Conservation (phyloP, 2,113 vertebrate species). For the Poeciliopsis prolifica region DNA sequence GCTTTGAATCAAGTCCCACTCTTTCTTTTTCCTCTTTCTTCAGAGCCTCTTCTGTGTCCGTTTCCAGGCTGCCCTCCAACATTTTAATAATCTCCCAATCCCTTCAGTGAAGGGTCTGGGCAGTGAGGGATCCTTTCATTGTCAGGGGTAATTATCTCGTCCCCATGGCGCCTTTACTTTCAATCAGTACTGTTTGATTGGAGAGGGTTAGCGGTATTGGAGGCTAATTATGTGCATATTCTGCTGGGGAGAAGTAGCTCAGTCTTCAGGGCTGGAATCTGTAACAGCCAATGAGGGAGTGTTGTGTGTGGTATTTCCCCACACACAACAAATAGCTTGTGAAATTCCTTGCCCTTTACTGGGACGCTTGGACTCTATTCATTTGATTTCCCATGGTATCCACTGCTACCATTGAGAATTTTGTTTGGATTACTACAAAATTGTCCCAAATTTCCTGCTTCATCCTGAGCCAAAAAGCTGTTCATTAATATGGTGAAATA, state of each 20-base stretch:
- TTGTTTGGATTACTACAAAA: slow-evolving; percentile 23
- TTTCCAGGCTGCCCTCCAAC: slow-evolving; percentile 15
- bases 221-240: slow-evolving; percentile 58
- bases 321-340: slow-evolving; percentile 34
- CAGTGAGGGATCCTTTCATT: slow-evolving; percentile 46
- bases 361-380: slow-evolving; percentile 39
- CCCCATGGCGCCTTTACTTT: slow-evolving; percentile 46
- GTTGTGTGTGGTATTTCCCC: slow-evolving; percentile 15
- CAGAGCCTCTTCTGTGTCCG: slow-evolving; percentile 7
- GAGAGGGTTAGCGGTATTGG: slow-evolving; percentile 41
- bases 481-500: slow-evolving; percentile 17
- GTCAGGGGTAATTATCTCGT: slow-evolving; percentile 63
- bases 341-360: slow-evolving; percentile 42
- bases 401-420: not conserved
- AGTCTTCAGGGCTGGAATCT: slow-evolving; percentile 39
- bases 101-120: slow-evolving; percentile 30
- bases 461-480: slow-evolving; percentile 35
- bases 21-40: not conserved
- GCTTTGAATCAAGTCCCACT: slow-evolving; percentile 14
- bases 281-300: slow-evolving; percentile 31
- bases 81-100: slow-evolving; percentile 56
- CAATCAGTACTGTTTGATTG: slow-evolving; percentile 55
- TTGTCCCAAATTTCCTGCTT: slow-evolving; percentile 33
- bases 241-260: slow-evolving; percentile 26
- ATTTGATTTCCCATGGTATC: slow-evolving; percentile 36